These are phyloP conservation scores for Halcyon badia DNA, from an alignment of 2,797 vertebrate genomes.

Conservation along the genomic window DNA sequence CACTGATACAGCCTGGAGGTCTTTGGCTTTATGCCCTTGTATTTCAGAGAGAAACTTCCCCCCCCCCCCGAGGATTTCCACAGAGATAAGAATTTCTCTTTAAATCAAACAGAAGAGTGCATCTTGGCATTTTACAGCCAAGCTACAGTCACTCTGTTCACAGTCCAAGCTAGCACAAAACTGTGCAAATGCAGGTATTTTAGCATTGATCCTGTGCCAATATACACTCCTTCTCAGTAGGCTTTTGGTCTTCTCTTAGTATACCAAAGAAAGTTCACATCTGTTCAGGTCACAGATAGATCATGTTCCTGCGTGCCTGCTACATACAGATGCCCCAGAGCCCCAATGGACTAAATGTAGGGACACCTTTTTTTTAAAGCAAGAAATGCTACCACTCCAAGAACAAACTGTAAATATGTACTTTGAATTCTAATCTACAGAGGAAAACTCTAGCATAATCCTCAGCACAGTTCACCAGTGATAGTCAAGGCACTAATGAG, in stretches of 20 bases:
- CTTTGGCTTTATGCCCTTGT: neutral
- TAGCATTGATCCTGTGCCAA: neutral
- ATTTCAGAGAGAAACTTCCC: neutral
- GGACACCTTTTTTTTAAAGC: neutral
- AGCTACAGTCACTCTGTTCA: neutral
- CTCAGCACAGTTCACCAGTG: neutral
- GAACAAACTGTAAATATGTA: neutral
- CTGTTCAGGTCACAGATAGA: neutral
- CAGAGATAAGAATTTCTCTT: neutral
- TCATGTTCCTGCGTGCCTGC: neutral
- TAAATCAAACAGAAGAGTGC: neutral
- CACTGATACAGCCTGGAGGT: rapidly evolving
- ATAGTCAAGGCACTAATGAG: neutral
- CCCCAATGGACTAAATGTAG: neutral
- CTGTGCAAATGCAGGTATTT: neutral
- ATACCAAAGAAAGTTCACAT: neutral
- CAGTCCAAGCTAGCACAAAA: neutral
- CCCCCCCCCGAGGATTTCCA: neutral
- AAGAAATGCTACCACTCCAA: neutral
- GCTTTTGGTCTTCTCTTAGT: neutral
- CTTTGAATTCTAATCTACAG: neutral
- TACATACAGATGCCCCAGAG: neutral
- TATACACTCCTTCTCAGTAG: neutral
- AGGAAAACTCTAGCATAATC: neutral
- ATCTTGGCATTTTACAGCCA: neutral